These are phyloP conservation scores for Gastrophryne carolinensis DNA, from an alignment of 2,797 vertebrate species.

Conservation along the genomic window DNA sequence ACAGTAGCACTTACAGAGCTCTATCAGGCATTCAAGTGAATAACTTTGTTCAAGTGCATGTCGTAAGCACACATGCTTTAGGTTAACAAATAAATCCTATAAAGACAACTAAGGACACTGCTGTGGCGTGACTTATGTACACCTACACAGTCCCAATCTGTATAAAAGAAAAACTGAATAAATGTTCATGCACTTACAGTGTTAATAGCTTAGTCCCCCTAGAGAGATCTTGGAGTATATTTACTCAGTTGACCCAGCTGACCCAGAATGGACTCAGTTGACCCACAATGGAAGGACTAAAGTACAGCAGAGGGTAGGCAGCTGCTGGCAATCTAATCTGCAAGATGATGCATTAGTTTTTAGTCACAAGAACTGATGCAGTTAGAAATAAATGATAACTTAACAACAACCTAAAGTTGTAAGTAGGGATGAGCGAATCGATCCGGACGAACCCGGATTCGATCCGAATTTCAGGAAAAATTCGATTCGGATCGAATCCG, in stretches of 20 bases:
- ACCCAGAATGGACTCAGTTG: conserved; percentile 25
- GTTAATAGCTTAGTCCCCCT: no score
- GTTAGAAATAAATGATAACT: no score
- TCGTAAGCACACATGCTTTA: conserved; percentile 44
- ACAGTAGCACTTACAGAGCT: conserved; percentile 49
- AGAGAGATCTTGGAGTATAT: no score
- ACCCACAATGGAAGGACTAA: conserved; percentile 4
- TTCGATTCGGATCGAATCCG: no score
- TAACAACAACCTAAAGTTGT: no score
- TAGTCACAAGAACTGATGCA: no score
- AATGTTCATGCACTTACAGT: no score
- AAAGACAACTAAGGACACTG: conserved; percentile 43
- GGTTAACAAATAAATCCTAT: conserved; percentile 42
- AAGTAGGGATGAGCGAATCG: no score
- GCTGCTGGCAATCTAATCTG: conserved; percentile 25
- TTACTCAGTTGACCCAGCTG: no score
- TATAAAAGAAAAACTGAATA: no score
- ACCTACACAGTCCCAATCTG: neutral
- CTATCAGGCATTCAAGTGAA: conserved; percentile 51
- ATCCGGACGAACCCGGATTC: no score
- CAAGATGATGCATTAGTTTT: neutral
- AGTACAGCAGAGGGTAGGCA: neutral
- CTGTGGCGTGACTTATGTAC: conserved; percentile 13
- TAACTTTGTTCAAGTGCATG: conserved; percentile 49
- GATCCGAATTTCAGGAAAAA: no score